Evolutionary conservation across 2,113 vertebrate genomes (phyloP), one percentile per base, ranked within the genome.

Genomic region (Willisornis vidua): DNA sequence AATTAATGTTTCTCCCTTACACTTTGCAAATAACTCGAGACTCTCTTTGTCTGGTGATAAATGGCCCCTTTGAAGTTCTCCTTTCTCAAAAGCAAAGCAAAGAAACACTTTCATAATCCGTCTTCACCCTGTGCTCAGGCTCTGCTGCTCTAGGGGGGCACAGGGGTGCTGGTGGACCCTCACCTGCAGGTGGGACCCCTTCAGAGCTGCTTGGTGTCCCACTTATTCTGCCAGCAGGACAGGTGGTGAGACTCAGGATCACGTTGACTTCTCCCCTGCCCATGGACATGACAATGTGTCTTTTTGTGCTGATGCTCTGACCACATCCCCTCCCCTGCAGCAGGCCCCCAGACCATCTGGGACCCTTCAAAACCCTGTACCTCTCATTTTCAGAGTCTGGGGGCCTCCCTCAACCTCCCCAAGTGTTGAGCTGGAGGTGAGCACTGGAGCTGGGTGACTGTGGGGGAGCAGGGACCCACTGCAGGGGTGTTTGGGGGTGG

Each of bases 31-130:
- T 94, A 89, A 33, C 79, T 75, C 23, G 67, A 84, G 22, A 89
- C 82, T 96, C 94, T 94, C 92, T 96, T 97, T 97, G 94, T 91
- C 76, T 71, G 83, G 90, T 91, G 90, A 91, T 91, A 91, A 96
- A 92, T 89, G 86, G 82, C 82, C 67, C 76, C 89, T 97, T 97
- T 96, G 96, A 97, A 97, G 91, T 94, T 96, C 84, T 91, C 85
- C 83, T 78, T 85, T 94, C 95, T 96, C 94, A 84, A 89, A 96
- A 93, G 93, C 68, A 97, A 96, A 96, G 92, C 93, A 93, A 95
- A 96, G 96, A 93, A 95, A 92, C 93, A 93, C 85, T 93, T 97
- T 90, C 93, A 94, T 86, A 85, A 92, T 88, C 90, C 41, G 4
- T 33, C 77, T 94, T 79, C 90, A 72, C 76, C 89, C 89, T 89